phyloP scores from a whole-genome alignment of 2,888 invertebrate genomes.

The Steromphala cineraria region DNA sequence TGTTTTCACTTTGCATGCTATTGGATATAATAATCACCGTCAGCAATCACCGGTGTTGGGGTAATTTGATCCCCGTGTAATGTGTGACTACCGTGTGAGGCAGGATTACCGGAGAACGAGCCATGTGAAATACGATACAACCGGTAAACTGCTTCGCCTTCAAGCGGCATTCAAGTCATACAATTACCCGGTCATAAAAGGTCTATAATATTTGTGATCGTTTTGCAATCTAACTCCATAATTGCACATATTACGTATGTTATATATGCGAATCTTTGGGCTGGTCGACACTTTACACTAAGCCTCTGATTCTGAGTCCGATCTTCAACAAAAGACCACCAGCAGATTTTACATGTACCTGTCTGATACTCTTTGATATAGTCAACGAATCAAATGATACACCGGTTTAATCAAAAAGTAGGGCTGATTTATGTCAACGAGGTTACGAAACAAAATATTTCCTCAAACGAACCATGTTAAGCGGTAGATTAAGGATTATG shows the following conservation, averaged over 20 bases:
- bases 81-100: background rate
- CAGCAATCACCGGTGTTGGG: background rate
- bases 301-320: too few relatives aligned
- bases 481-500: too few relatives aligned
- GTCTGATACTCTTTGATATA: background rate
- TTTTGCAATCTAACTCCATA: background rate
- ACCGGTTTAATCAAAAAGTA: background rate
- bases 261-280: background rate
- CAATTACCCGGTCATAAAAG: background rate
- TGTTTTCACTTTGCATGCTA: background rate
- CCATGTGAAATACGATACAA: background rate
- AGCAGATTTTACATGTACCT: background rate
- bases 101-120: background rate
- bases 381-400: background rate
- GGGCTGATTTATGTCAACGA: background rate
- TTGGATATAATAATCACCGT: background rate
- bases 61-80: conserved; percentile 1
- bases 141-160: background rate
- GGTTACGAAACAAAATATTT: background rate
- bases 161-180: background rate
- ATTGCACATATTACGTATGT: background rate
- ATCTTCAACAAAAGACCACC: background rate
- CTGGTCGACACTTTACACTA: too few relatives aligned
- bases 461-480: too few relatives aligned
- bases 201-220: background rate